Conservation (phyloP, 2,113 vertebrate genomes). For the Fregata magnificens region DNA sequence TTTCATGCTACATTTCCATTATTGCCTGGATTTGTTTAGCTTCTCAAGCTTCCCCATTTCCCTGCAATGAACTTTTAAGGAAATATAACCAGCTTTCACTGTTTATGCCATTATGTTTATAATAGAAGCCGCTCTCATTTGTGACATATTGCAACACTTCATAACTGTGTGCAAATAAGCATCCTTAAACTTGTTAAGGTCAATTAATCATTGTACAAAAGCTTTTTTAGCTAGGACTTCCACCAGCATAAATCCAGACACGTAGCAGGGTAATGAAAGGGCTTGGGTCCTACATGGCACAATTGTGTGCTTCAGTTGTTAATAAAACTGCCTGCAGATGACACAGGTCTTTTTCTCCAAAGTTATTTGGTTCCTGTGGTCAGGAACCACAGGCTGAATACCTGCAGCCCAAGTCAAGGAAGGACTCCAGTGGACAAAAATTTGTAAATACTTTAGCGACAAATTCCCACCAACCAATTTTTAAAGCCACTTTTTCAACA, state of each 20-base stretch:
- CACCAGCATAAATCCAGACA: neutral
- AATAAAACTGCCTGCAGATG: constrained; percentile 20
- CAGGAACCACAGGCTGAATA: neutral
- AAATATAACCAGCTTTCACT: constrained; percentile 80
- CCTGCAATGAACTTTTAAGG: constrained; percentile 85
- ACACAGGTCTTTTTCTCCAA: constrained; percentile 13
- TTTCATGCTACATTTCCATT: constrained; percentile 99
- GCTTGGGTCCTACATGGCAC: neutral
- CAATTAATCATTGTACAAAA: constrained; percentile 80
- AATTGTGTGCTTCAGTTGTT: constrained; percentile 7
- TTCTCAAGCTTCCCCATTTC: constrained; percentile 84
- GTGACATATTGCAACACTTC: constrained; percentile 80
- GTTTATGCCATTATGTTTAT: constrained; percentile 73
- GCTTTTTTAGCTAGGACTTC: constrained; percentile 47
- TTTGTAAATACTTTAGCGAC: neutral
- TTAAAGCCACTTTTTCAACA: neutral
- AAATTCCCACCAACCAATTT: neutral
- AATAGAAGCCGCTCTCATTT: constrained; percentile 76
- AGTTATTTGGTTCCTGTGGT: neutral
- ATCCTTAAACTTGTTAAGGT: constrained; percentile 79
- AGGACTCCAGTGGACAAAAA: neutral
- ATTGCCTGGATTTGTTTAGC: constrained; percentile 96
- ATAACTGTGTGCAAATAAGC: constrained; percentile 82
- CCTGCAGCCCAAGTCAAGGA: neutral
- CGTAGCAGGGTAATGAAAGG: neutral